Base-by-base conservation (phyloP, 1,140 invertebrate species). In the Patella vulgata region DNA sequence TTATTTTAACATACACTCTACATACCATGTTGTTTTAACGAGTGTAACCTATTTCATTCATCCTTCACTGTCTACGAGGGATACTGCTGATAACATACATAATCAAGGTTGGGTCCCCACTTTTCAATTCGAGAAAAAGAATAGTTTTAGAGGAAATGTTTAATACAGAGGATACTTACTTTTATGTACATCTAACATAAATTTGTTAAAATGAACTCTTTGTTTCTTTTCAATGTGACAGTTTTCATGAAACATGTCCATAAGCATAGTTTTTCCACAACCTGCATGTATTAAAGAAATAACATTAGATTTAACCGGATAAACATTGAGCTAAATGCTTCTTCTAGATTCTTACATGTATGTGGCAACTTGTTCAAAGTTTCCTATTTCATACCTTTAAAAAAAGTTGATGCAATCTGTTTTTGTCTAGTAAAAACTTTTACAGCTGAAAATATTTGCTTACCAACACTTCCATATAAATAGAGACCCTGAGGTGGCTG, bases 161-260 rank as follows among this genome's bases (percentile, higher is more conserved):
- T 14, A 23, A 14, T 9, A 47, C 21, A 12, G 11, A 60, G 36
- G 21, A n/a, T 48, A 75, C 79, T 71, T 73, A 84, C 83, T 68
- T 72, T 89, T 87, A 85, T 99, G 97, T 21, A 99, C 94, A 82
- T 96, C 92, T 40, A 95, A 87, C 97, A 99, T 99, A 77, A 99
- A 99, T 47, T 92, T 90, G 83, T 99, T 92, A 82, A 99, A 99
- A 86, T 99, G 97, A 9, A 98, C 92, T 63, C 96, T 86, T 70
- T 88, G 85, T 80, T 97, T 97, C 47, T 77, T 81, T 40, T 78
- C 68, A 85, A 86, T 69, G 88, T 77, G 81, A 81, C 89, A 90
- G 72, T 89, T 89, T 77, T 95, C 88, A 87, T 92, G 96, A 85
- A 99, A 98, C 70, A 99, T 82, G 86, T 99, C 97, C 97, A 99